phyloP scores from a whole-genome alignment of 2,113 vertebrate species.

The Cynocephalus volans region DNA sequence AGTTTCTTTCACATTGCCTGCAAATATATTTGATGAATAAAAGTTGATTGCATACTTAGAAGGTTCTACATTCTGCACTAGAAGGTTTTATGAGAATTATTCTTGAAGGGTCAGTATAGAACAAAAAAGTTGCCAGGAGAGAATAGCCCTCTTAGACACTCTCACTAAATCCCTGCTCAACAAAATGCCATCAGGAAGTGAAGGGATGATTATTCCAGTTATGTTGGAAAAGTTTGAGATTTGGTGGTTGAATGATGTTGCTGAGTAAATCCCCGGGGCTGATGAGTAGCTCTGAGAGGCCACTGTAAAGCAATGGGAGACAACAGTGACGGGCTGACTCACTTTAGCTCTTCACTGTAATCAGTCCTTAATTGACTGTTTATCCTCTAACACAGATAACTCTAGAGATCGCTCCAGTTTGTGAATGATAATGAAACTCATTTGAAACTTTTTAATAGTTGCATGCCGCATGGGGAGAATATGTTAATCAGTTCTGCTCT shows the following conservation, averaged over 20 bases:
- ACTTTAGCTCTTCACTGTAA: neutral
- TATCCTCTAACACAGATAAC: slow-evolving; percentile 8
- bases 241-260: neutral
- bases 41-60: neutral
- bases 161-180: neutral
- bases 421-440: slow-evolving; percentile 58
- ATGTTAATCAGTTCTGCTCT: slow-evolving; percentile 28
- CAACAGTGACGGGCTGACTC: neutral
- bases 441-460: slow-evolving; percentile 79
- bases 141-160: neutral
- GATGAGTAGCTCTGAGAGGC: neutral
- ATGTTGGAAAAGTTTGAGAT: neutral
- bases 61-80: neutral
- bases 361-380: neutral
- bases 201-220: neutral
- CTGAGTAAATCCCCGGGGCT: neutral
- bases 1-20: neutral
- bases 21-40: neutral
- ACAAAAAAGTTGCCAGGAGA: neutral
- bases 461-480: neutral
- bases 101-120: neutral
- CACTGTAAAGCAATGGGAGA: neutral
- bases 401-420: slow-evolving; percentile 50
- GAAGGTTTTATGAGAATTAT: neutral
- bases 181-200: neutral